Base-by-base conservation (phyloP, 2,888 invertebrate species). In the Patella pellucida region DNA sequence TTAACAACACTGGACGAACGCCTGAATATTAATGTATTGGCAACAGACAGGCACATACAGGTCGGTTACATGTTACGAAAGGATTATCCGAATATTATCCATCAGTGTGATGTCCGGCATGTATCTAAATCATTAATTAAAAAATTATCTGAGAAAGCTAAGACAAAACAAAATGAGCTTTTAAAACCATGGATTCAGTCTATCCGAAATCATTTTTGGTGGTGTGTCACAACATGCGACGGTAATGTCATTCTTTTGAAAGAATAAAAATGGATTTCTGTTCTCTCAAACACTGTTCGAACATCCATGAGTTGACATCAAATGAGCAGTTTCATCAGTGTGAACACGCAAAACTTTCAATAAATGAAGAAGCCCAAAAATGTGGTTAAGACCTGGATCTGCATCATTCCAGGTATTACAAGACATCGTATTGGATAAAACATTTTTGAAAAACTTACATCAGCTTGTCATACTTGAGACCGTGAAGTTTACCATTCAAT, bases 381-480 rank as follows among this genome's bases (percentile, higher is more conserved):
- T 7, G 14, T 54, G 54, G 54, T n/a, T 54, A 16, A 54, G 9
- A 54, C 54, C 54, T 16, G 3, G 54, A 15, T 54, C 15, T n/a
- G 15, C 54, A 16, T 3, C 15, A 16, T n/a, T 16, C 54, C 14
- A 54, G 9, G 54, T n/a, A 14, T 54, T 54, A 54, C 54, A 7
- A n/a, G 54, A 14, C 9, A 54, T 54, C 14, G 54, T 54, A 16
- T 54, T 14, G 14, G 54, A 54, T n/a, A n/a, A 54, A n/a, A 7
- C 3, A 31, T 31, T 62, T 23, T 62, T 62, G 62, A 11, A n/a
- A n/a, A 69, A 19, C 31, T 16, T 31, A 14, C 5, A 15, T 27
- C 56, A 16, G 68, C 56, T 56, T 69, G 69, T 31, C 74, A 69
- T 16, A 69, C 74, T 52, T 31, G 73, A n/a, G 69, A 73, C 12